Evolutionary conservation across 64 coral and sea anemone species (phyloP), one percentile per base, ranked within the genome.

Genomic region (Montipora capricornis): DNA sequence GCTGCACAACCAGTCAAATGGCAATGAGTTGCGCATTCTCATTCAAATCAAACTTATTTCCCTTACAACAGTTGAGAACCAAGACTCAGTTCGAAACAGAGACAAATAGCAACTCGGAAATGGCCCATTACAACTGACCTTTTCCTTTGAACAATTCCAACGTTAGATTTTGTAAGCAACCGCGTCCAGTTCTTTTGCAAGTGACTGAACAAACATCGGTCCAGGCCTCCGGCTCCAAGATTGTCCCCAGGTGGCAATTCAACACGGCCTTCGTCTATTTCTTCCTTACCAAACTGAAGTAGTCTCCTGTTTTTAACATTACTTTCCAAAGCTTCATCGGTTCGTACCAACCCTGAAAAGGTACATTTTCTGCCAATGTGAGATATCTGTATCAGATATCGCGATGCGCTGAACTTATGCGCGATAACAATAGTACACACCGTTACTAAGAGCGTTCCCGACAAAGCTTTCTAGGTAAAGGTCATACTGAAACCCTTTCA

Each of bases 101-200:
- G 64, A 68, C 4, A 12, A 17, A 68, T 12, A 16, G 64, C 0
- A 17, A n/a, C 13, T 6, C 20, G 0, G 6, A 71, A 71, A 20
- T 37, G 37, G 20, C 71, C 29, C 2, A 74, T 20, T 0, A 81
- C 19, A 13, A 52, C 78, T 89, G 47, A 94, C 86, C 74, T 55
- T 80, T 90, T 79, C 26, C n/a, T 52, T 19, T 66, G 9, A 7
- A 49, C 22, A 4, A 59, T 22, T 47, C 20, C 47, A 50, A 60
- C 12, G 55, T 48, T 51, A 2, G 47, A 77, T 10, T 52, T 44
- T 19, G 51, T 84, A 8, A 64, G 75, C 20, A 90, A 71, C 17
- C 53, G 75, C 3, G 93, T 68, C 93, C 93, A 95, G 88, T 90
- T 95, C 77, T 83, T 95, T 46, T 64, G 60, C 44, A 95, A 50